These are phyloP conservation scores for Stegastes partitus DNA, from an alignment of 2,113 vertebrate genomes.

Conservation along the genomic window DNA sequence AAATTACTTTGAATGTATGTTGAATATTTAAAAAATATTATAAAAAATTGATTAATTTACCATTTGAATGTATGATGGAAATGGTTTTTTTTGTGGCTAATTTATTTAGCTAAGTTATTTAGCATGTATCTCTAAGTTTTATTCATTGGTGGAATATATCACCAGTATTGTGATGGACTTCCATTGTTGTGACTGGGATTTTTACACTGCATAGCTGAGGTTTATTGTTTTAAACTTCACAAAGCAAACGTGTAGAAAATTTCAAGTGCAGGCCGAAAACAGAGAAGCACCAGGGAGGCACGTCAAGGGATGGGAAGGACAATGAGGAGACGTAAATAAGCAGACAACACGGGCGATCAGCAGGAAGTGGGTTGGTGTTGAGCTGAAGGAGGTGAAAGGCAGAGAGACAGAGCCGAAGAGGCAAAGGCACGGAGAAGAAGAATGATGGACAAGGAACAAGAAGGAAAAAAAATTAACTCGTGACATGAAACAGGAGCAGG, in stretches of 20 bases:
- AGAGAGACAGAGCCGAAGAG: constrained; percentile 15
- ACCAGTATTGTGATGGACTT: constrained; percentile 8
- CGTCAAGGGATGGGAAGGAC: constrained; percentile 12
- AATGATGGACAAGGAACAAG: constrained; percentile 62
- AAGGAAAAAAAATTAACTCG: constrained; percentile 37
- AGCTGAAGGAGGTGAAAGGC: constrained; percentile 21
- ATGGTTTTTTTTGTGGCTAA: constrained; percentile 1
- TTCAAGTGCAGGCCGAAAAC: constrained; percentile 37
- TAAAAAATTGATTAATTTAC: no score
- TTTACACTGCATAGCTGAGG: constrained; percentile 17
- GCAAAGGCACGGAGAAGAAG: constrained; percentile 26
- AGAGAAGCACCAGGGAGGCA: constrained; percentile 24
- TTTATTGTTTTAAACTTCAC: constrained; percentile 50
- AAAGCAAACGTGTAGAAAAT: constrained; percentile 35
- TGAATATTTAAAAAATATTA: no score
- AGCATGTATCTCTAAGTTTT: neutral
- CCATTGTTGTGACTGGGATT: constrained; percentile 12
- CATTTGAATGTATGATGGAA: no score
- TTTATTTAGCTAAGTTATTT: constrained; percentile 23
- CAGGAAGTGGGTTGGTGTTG: constrained; percentile 14
- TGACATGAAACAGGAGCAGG: constrained; percentile 70
- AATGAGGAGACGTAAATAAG: constrained; percentile 60
- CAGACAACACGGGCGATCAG: constrained; percentile 44
- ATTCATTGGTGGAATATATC: neutral
- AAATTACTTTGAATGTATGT: no score